Conservation (phyloP, 2,888 invertebrate species). For the Ophion costatus region DNA sequence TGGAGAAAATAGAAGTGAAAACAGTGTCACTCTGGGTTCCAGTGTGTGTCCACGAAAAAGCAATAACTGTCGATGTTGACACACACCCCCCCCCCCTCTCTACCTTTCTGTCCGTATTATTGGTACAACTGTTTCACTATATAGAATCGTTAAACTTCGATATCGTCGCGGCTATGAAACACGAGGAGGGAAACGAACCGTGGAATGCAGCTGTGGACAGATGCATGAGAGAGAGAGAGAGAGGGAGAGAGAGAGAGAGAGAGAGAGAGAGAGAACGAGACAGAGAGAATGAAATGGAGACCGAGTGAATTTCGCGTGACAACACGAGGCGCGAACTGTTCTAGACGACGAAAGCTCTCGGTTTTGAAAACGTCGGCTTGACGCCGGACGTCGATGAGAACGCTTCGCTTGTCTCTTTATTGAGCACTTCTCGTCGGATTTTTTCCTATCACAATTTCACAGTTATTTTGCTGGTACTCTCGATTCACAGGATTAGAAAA, state of each 20-base stretch:
- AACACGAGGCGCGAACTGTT: slow-evolving; percentile 24
- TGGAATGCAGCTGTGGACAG: slow-evolving; percentile 61
- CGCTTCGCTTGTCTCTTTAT: no score
- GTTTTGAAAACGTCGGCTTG: not conserved
- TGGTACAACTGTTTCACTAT: slow-evolving; percentile 36
- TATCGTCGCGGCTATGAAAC: slow-evolving; percentile 43
- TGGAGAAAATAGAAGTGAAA: not conserved
- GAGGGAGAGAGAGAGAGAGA: slow-evolving; percentile 19
- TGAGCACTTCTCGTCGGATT: no score
- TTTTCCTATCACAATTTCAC: no score
- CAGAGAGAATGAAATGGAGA: slow-evolving; percentile 1
- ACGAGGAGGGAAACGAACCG: slow-evolving; percentile 51
- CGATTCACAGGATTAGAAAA: no score
- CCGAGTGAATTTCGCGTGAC: slow-evolving; percentile 44
- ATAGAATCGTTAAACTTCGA: slow-evolving; percentile 51
- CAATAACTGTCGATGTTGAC: not conserved
- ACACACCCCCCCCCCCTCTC: not conserved
- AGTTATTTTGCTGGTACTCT: no score
- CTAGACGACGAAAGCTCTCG: not conserved
- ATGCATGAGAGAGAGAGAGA: slow-evolving; percentile 27
- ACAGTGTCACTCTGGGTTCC: not conserved
- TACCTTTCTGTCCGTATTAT: slow-evolving; percentile 7
- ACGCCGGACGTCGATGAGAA: no score
- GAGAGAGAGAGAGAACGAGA: slow-evolving; percentile 28
- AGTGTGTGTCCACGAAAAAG: not conserved